Base-by-base conservation (phyloP, 2,888 invertebrate species). In the Watsonalla binaria region DNA sequence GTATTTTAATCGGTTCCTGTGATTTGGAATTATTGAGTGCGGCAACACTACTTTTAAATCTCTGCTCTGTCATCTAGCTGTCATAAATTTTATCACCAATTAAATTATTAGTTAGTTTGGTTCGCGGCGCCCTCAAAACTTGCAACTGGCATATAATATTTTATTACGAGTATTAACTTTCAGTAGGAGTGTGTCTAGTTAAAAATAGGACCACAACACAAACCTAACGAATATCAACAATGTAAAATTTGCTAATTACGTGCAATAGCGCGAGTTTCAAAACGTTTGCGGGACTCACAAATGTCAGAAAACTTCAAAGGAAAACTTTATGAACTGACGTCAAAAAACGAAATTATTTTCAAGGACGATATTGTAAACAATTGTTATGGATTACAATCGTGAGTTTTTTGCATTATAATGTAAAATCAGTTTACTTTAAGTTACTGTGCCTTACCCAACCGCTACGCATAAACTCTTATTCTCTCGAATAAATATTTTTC, bases 321-420 rank as follows among this genome's bases (percentile, higher is more conserved):
- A 59, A 60, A 64, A 61, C 56, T 57, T 56, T 53, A 55, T 55
- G 58, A 72, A 61, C 72, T 70, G 69, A 72, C 70, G 62, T 67
- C 70, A 58, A 60, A 76, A 70, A 78, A 56, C 61, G 64, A 75
- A 72, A 58, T 61, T 62, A 55, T 54, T 60, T 49, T 61, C 68
- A 77, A 78, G 68, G 75, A 76, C 68, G 56, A 59, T 58, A 62
- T 60, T 56, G 61, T 58, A 59, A 65, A 75, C 63, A 67, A 62
- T 64, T 60, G 60, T 56, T 58, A 62, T 55, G 70, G 57, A 68
- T 56, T 72, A 59, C 61, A 70, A 64, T 64, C 64, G 78, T 82
- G 74, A 80, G 82, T 81, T 61, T 55, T 45, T 51, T 52, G 51
- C 34, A 49, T 48, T 51, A 47, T 54, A 55, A 51, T 45, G 35